Evolutionary conservation across 2,888 invertebrate genomes (phyloP).

Genomic region (Tipula helvola): DNA sequence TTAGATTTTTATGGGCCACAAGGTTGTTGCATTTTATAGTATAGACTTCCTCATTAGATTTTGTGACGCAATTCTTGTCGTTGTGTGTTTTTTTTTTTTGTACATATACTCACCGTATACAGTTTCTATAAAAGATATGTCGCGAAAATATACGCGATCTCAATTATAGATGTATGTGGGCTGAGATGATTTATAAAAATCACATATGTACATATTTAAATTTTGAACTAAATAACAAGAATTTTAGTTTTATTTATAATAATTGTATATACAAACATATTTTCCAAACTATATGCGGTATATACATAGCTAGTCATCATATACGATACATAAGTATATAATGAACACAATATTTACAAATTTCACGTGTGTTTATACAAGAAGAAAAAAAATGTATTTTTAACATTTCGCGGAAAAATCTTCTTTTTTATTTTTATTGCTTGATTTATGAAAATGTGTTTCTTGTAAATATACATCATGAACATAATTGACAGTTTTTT

Average conservation of each 20-base stretch:
- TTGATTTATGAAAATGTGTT: neutral
- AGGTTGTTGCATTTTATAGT: neutral
- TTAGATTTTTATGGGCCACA: neutral
- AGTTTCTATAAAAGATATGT: no score
- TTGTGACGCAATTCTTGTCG: neutral
- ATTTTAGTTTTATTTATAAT: no score
- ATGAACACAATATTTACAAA: neutral
- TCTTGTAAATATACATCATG: neutral
- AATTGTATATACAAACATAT: neutral
- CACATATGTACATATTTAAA: neutral
- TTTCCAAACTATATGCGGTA: neutral
- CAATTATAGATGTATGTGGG: neutral
- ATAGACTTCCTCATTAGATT: neutral
- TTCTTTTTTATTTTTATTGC: neutral
- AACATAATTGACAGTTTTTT: neutral
- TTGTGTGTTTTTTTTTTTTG: neutral
- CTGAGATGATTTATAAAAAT: neutral
- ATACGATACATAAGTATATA: neutral
- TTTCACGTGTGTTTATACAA: neutral
- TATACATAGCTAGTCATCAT: neutral
- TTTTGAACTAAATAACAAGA: neutral
- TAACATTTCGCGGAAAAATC: neutral
- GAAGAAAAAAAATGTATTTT: neutral
- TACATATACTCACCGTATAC: no score
- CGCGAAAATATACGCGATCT: neutral